Evolutionary conservation across 2,113 vertebrate species (phyloP).

Genomic region (Cephalopterus ornatus): DNA sequence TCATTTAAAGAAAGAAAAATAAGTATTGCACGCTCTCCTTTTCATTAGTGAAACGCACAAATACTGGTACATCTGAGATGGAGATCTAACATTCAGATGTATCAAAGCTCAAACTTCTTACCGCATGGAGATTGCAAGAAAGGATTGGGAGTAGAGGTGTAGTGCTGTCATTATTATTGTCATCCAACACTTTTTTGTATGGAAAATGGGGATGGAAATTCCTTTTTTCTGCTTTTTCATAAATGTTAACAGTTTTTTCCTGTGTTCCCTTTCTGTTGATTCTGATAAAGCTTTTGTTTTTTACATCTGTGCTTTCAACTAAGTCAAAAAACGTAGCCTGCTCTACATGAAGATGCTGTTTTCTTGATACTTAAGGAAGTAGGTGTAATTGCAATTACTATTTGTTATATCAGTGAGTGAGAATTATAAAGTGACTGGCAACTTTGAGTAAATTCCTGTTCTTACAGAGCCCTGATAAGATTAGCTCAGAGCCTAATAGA

Average conservation of each 20-base stretch:
- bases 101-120: not conserved
- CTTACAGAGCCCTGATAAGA: not conserved
- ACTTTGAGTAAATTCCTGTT: constrained; percentile 19
- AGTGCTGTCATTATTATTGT: not conserved
- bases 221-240: not conserved
- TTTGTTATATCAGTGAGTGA: not conserved
- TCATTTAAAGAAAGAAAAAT: not conserved
- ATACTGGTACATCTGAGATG: not conserved
- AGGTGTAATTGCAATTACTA: not conserved
- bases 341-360: not conserved
- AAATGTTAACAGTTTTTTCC: not conserved
- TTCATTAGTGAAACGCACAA: not conserved
- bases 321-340: not conserved
- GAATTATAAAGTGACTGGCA: not conserved
- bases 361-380: not conserved
- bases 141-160: not conserved
- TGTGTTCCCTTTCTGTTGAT: not conserved
- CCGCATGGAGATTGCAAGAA: not conserved
- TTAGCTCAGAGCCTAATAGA: not conserved
- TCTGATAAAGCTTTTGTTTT: not conserved
- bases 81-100: not conserved
- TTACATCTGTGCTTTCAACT: not conserved
- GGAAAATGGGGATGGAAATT: not conserved
- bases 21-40: not conserved
- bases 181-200: not conserved